Evolutionary conservation across 2,888 invertebrate species (phyloP).

Genomic region (Tryphoninae sp.): DNA sequence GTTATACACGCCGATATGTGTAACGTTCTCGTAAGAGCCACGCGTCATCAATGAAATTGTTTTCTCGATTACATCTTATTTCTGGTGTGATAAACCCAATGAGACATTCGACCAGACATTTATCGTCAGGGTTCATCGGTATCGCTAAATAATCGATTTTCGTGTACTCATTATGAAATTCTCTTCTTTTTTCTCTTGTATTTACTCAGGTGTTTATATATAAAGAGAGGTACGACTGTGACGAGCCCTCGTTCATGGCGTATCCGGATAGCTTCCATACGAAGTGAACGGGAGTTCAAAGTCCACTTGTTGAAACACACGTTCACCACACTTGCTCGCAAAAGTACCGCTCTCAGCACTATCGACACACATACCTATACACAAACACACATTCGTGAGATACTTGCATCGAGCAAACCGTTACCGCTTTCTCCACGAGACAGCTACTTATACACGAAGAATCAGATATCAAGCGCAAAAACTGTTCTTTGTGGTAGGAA

Average conservation of each 20-base stretch:
- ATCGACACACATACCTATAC: background rate
- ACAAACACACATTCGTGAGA: background rate
- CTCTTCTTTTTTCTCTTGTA: slow-evolving; percentile 3
- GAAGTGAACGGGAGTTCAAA: slow-evolving; percentile 61
- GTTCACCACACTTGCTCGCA: slow-evolving; percentile 24
- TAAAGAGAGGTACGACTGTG: background rate
- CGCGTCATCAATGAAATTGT: slow-evolving; percentile 49
- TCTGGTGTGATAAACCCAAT: background rate
- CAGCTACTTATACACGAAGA: background rate
- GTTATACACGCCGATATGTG: slow-evolving; percentile 15
- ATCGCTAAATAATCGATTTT: slow-evolving; percentile 2
- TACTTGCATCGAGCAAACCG: background rate
- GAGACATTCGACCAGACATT: background rate
- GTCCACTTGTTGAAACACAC: slow-evolving; percentile 54
- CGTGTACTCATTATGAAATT: background rate
- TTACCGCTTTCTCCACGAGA: background rate
- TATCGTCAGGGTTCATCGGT: background rate
- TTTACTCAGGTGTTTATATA: background rate
- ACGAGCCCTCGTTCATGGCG: slow-evolving; percentile 44
- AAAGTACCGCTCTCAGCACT: background rate
- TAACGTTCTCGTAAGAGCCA: slow-evolving; percentile 36
- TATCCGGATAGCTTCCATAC: slow-evolving; percentile 34
- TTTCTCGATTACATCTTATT: background rate
- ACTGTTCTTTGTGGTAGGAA: background rate
- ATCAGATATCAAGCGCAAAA: background rate